These are phyloP conservation scores for Aplocera efformata DNA, from an alignment of 2,888 invertebrate species.

Conservation along the genomic window DNA sequence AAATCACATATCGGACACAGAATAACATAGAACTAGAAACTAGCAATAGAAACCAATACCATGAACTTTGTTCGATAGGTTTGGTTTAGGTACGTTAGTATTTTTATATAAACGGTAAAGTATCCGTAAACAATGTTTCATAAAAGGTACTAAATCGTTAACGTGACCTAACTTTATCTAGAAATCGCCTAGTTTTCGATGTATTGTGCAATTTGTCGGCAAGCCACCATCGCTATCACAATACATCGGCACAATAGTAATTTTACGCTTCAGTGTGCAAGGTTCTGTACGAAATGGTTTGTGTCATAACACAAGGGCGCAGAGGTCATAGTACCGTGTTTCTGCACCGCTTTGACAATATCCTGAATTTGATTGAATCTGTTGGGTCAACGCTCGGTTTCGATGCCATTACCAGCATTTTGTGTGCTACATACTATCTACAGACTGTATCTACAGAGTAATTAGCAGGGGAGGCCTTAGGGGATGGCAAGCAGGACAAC, in stretches of 20 bases:
- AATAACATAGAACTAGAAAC: no score
- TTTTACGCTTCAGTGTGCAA: constrained; percentile 42
- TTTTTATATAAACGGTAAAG: no score
- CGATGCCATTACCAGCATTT: constrained; percentile 12
- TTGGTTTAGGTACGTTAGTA: no score
- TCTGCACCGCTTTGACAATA: constrained; percentile 20
- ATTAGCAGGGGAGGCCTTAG: no score
- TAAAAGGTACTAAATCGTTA: no score
- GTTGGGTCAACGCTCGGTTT: constrained; percentile 22
- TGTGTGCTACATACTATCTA: neutral
- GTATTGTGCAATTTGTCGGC: constrained; percentile 15
- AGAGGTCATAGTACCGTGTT: constrained; percentile 37
- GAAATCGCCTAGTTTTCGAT: constrained; percentile 4
- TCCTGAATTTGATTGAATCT: constrained; percentile 24
- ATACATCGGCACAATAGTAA: constrained; percentile 31
- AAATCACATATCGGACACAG: no score
- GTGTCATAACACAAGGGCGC: constrained; percentile 30
- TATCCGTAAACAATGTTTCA: no score
- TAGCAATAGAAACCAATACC: no score
- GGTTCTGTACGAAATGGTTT: constrained; percentile 17
- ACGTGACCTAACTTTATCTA: neutral
- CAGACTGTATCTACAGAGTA: no score
- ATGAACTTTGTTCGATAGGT: no score
- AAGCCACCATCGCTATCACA: constrained; percentile 12
- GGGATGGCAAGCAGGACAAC: no score